phyloP scores from a whole-genome alignment of 2,113 vertebrate species.

The Vireo altiloquus region DNA sequence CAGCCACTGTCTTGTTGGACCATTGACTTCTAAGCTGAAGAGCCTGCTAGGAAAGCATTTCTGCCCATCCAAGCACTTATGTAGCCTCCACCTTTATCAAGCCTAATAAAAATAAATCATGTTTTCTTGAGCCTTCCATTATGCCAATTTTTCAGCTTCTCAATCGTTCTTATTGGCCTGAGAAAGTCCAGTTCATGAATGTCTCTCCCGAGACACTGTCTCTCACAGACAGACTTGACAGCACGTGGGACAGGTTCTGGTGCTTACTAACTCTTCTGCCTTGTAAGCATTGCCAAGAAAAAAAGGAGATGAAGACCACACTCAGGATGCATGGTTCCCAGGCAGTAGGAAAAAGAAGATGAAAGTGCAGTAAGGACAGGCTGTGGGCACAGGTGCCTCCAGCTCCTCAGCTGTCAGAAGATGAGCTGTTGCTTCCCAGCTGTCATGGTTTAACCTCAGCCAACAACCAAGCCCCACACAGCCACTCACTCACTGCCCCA shows the following conservation, averaged over 20 bases:
- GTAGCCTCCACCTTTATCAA: neutral
- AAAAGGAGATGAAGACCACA: neutral
- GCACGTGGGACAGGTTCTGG: neutral
- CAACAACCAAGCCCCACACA: neutral
- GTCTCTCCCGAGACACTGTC: neutral
- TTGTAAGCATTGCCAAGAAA: neutral
- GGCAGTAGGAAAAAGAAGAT: neutral
- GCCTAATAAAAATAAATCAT: neutral
- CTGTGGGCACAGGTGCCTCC: neutral
- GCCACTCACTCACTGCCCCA: neutral
- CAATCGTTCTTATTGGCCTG: neutral
- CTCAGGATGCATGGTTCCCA: rapidly evolving
- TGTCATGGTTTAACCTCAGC: neutral
- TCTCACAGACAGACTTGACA: neutral
- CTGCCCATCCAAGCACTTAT: neutral
- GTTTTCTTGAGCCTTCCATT: neutral
- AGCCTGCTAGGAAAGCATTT: neutral
- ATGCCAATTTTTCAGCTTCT: neutral
- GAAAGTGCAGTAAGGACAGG: neutral
- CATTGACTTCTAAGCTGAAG: neutral
- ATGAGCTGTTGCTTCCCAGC: neutral
- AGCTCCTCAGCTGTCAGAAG: neutral
- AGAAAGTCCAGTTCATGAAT: neutral
- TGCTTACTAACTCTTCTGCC: neutral
- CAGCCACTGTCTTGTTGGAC: neutral